These are phyloP conservation scores for Actinostola sp. DNA, from an alignment of 92 coral and sea anemone species.

Conservation along the genomic window DNA sequence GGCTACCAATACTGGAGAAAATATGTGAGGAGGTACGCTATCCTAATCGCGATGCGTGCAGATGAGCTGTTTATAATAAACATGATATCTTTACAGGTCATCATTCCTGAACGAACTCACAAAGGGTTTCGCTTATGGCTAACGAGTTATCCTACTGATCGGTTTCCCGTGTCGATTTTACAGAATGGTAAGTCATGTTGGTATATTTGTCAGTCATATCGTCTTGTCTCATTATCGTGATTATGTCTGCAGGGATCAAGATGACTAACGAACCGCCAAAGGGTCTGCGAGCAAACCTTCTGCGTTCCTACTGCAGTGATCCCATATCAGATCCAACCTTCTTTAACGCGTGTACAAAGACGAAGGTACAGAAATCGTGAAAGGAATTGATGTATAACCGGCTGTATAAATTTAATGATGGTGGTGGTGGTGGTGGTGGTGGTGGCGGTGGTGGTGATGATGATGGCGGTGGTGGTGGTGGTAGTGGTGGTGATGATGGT, in stretches of 20 bases:
- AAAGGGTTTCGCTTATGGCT: slow-evolving; percentile 89
- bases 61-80: not conserved
- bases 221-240: not conserved
- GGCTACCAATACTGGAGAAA: slow-evolving; percentile 93
- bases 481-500: too few species aligned
- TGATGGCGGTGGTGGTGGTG: too few species aligned
- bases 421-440: too few species aligned
- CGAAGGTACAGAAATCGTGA: slow-evolving; percentile 52
- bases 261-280: slow-evolving; percentile 99
- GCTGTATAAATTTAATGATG: too few species aligned
- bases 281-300: slow-evolving; percentile 92
- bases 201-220: not conserved
- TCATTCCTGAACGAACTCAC: slow-evolving; percentile 91
- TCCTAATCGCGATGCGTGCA: not conserved
- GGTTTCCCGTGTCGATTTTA: slow-evolving; percentile 92
- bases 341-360: slow-evolving; percentile 90
- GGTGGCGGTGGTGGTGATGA: too few species aligned
- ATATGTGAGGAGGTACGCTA: slow-evolving; percentile 92
- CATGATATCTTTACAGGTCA: slow-evolving; percentile 50
- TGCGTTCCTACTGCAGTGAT: slow-evolving; percentile 90
- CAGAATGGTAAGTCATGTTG: slow-evolving; percentile 81
- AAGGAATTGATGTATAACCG: too few species aligned
- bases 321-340: slow-evolving; percentile 92
- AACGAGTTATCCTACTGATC: slow-evolving; percentile 92
- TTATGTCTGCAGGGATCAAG: slow-evolving; percentile 69